Base-by-base conservation (phyloP, 2,113 vertebrate genomes). In the Onychostruthus taczanowskii region DNA sequence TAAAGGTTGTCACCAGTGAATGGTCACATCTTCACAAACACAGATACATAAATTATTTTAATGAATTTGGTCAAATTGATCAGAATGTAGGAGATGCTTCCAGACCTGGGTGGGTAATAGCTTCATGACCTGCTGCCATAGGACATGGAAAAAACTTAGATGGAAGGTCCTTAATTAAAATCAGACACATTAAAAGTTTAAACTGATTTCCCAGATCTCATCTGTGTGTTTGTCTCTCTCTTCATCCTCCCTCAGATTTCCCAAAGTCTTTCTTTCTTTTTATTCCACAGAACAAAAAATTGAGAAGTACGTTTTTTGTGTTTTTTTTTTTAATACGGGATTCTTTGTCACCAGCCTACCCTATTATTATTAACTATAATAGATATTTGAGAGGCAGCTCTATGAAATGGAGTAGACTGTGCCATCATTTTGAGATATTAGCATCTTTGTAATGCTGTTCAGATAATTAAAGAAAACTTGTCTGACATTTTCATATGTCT, bases 271-370 rank as follows among this genome's bases (percentile, higher is more conserved):
- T 41, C 26, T 70, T 74, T 41, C 24, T 81, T 91, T 79, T 67
- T 92, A 47, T 72, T 85, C 39, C 30, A 4, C 87, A 78, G 58
- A 79, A 53, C 8, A 93, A 78, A 78, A 84, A 85, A 46, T 82
- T 1, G 7, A 81, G 59, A 67, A 94, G 55, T 59, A 44, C 5
- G 4, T 5, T 35, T 49, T 11, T 39, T 39, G n/a, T n/a, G n/a
- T 41, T 12, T 33, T 1, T 44, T 46, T 72, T 89, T 84, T 43
- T 2, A 27, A 23, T 77, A 46, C 0, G 0, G 37, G 13, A 33
- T 87, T 79, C 24, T 92, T 88, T 47, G 72, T 90, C 47, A 84
- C 7, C 37, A 84, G 30, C 21, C 26, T 77, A 61, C 53, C 4
- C 19, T 76, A 7, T 52, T 91, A 26, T 63, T 85, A 41, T 67